Evolutionary conservation across 2,113 vertebrate species (phyloP).

Genomic region (Eulemur rufifrons): DNA sequence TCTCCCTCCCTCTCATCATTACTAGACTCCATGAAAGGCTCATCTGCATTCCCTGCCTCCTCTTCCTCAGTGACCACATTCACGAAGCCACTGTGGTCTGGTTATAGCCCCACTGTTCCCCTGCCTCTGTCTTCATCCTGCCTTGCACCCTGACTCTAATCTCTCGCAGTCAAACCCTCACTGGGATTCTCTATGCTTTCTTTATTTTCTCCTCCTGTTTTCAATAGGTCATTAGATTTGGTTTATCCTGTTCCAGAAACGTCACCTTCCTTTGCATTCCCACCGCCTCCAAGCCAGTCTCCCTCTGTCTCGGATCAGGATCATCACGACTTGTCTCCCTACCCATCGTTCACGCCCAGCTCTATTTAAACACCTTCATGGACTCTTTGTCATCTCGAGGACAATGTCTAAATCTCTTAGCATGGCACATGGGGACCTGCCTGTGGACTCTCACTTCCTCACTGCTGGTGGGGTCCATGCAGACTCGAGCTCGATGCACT

Average conservation of each 20-base stretch:
- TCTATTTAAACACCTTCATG: not conserved
- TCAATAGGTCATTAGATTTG: not conserved
- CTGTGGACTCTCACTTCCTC: not conserved
- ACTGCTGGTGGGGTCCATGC: not conserved
- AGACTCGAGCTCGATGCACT: rapidly evolving
- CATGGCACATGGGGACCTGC: not conserved
- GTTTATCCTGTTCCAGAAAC: not conserved
- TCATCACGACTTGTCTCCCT: rapidly evolving
- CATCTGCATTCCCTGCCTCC: not conserved
- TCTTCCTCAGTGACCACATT: not conserved
- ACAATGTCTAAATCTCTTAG: not conserved
- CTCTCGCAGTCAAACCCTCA: not conserved
- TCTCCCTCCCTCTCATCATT: not conserved
- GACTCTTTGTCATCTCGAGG: not conserved
- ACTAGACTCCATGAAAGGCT: not conserved
- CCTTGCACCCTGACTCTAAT: not conserved
- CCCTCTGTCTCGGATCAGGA: rapidly evolving
- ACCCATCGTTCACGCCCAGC: not conserved
- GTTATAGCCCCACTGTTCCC: rapidly evolving
- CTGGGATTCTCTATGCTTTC: not conserved
- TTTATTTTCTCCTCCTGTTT: not conserved
- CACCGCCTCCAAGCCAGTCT: not conserved
- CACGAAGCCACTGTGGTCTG: rapidly evolving
- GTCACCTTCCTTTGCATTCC: not conserved
- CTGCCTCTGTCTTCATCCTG: rapidly evolving